Evolutionary conservation across 30 jellyfish, hydroid and myxozoan genomes (phyloP).

Genomic region (Catostylus mosaicus): DNA sequence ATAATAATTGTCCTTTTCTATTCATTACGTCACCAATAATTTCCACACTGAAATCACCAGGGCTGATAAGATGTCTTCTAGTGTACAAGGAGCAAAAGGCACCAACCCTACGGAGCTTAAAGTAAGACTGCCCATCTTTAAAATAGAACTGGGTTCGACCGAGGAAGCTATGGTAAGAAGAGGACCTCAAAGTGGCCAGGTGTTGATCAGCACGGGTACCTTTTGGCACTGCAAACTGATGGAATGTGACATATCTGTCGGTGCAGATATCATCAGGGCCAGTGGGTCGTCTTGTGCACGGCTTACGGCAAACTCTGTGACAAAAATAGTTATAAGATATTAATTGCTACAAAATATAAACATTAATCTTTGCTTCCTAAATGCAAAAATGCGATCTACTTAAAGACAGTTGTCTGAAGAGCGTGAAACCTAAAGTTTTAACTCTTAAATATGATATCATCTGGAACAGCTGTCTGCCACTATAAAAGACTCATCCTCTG

Average conservation of each 20-base stretch:
- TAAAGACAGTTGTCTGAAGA: too few species aligned
- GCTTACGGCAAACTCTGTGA: slow-evolving; percentile 57
- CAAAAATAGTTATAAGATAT: not conserved
- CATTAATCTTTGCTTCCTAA: too few species aligned
- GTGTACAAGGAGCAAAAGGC: slow-evolving; percentile 45
- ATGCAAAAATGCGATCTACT: too few species aligned
- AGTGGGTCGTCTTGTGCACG: slow-evolving; percentile 51
- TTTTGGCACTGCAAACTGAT: slow-evolving; percentile 58
- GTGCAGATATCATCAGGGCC: slow-evolving; percentile 54
- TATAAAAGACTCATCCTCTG: too few species aligned
- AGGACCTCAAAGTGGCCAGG: slow-evolving; percentile 44
- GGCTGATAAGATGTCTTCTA: slow-evolving; percentile 34
- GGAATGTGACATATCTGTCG: slow-evolving; percentile 50
- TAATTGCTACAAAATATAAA: not conserved
- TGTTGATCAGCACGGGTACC: slow-evolving; percentile 40
- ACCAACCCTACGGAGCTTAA: slow-evolving; percentile 52
- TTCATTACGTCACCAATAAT: slow-evolving; percentile 72
- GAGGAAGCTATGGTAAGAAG: slow-evolving; percentile 10
- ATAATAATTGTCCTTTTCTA: slow-evolving; percentile 58
- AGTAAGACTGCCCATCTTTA: slow-evolving; percentile 68
- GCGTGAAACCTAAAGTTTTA: too few species aligned
- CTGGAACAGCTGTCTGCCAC: too few species aligned
- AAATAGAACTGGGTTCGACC: slow-evolving; percentile 71
- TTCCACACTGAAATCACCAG: slow-evolving; percentile 73
- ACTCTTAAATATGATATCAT: too few species aligned